phyloP scores from a whole-genome alignment of 2,888 invertebrate genomes.

The Tipula unca region DNA sequence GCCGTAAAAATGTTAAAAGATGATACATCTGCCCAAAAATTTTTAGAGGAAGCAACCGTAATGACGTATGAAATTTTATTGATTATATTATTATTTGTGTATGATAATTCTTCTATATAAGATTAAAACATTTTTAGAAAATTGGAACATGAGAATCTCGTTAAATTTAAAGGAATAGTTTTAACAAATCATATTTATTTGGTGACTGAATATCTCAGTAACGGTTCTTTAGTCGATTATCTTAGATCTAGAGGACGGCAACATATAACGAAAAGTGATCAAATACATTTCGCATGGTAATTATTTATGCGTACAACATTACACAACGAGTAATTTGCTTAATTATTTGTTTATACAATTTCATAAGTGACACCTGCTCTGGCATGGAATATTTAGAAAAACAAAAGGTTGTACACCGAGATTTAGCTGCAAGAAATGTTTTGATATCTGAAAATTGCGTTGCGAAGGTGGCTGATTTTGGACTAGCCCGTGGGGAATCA shows the following conservation, averaged over 20 bases:
- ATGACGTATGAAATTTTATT: constrained; percentile 72
- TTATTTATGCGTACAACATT: not conserved
- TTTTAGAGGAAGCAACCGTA: constrained; percentile 91
- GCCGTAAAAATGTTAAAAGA: constrained; percentile 98
- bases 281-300: constrained; percentile 94
- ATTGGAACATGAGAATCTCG: constrained; percentile 90
- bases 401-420: constrained; percentile 90
- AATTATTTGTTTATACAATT: not conserved
- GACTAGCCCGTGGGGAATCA: constrained; percentile 75
- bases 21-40: constrained; percentile 83
- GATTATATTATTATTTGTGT: not conserved
- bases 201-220: constrained; percentile 96
- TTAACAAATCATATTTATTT: constrained; percentile 77
- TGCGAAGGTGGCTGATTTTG: constrained; percentile 92
- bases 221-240: constrained; percentile 97
- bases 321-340: not conserved
- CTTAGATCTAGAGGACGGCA: constrained; percentile 89
- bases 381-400: constrained; percentile 99
- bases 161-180: constrained; percentile 90
- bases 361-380: constrained; percentile 83
- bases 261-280: constrained; percentile 92
- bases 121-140: constrained; percentile 51
- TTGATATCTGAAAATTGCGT: constrained; percentile 84
- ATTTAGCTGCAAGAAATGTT: constrained; percentile 96
- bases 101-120: not conserved